phyloP scores from a whole-genome alignment of 1,140 invertebrate species.

The Macrosteles quadrilineatus region DNA sequence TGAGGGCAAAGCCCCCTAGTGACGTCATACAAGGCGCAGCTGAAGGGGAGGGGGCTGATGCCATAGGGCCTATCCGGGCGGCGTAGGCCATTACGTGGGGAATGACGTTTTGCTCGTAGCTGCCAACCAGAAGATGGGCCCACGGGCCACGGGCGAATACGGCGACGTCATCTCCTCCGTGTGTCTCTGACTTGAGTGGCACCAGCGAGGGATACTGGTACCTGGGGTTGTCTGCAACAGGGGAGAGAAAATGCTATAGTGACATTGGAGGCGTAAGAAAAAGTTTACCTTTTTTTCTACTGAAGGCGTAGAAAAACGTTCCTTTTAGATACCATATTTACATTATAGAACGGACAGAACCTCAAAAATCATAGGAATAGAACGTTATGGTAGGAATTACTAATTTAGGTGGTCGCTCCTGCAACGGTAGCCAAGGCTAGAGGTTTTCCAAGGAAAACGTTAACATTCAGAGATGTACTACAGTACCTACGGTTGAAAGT shows the following conservation, averaged over 20 bases:
- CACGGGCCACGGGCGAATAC: slow-evolving; percentile 64
- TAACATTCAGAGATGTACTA: too few relatives aligned
- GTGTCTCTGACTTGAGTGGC: slow-evolving; percentile 60
- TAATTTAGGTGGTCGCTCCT: too few relatives aligned
- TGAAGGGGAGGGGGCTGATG: neutral
- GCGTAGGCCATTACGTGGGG: slow-evolving; percentile 64
- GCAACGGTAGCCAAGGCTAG: too few relatives aligned
- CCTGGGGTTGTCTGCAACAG: slow-evolving; percentile 28
- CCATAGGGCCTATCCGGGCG: slow-evolving; percentile 41
- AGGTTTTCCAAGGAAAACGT: too few relatives aligned
- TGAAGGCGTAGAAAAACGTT: too few relatives aligned
- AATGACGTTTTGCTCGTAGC: slow-evolving; percentile 64
- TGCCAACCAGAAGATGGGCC: slow-evolving; percentile 64
- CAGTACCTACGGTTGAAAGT: too few relatives aligned
- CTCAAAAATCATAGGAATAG: too few relatives aligned
- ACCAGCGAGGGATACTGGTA: slow-evolving; percentile 52
- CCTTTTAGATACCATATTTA: too few relatives aligned
- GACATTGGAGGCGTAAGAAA: neutral
- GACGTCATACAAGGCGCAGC: neutral
- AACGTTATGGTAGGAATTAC: too few relatives aligned
- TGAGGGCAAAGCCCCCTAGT: neutral
- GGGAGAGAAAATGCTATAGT: too few relatives aligned
- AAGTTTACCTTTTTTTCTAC: too few relatives aligned
- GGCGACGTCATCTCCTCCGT: slow-evolving; percentile 69
- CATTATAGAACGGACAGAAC: too few relatives aligned